Percentiles rank a stretch among this genome's conserved stretches.
These are phyloP conservation scores for Dromococcyx pavoninus DNA, from an alignment of 2,797 vertebrate species.

Conservation along the genomic window DNA sequence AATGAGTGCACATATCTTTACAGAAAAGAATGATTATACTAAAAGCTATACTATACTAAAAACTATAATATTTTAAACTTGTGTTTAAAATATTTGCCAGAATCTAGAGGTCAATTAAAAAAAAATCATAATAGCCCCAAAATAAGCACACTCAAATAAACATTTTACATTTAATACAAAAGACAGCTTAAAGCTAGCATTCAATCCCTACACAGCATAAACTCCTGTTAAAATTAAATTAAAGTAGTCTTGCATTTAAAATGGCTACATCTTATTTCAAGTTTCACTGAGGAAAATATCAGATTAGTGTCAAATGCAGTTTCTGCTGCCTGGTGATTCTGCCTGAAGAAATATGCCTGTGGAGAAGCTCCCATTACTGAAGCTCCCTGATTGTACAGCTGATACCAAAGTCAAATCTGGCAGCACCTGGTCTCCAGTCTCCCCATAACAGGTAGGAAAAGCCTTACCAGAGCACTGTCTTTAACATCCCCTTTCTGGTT, in stretches of 20 bases:
- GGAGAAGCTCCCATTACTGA: neutral
- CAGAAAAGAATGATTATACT: neutral
- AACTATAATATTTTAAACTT: conserved; percentile 27
- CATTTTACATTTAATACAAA: conserved; percentile 6
- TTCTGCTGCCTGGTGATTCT: neutral
- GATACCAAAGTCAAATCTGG: neutral
- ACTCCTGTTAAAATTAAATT: conserved; percentile 54
- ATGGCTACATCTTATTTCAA: neutral
- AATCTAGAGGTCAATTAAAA: neutral
- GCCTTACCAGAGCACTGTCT: neutral
- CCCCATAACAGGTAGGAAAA: neutral
- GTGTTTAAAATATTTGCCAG: conserved; percentile 37
- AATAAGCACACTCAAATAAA: conserved; percentile 14
- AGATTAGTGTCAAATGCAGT: neutral
- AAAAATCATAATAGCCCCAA: neutral
- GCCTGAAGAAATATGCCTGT: neutral
- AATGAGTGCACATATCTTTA: neutral
- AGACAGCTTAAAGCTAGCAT: conserved; percentile 1
- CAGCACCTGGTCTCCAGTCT: neutral
- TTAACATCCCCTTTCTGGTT: neutral
- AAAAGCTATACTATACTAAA: neutral
- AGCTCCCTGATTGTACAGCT: neutral
- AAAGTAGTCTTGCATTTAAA: conserved; percentile 27
- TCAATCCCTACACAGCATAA: conserved; percentile 49
- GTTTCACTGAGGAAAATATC: neutral